Base-by-base conservation (phyloP, 2,797 vertebrate species). In the Sebastes kiyomatsui region DNA sequence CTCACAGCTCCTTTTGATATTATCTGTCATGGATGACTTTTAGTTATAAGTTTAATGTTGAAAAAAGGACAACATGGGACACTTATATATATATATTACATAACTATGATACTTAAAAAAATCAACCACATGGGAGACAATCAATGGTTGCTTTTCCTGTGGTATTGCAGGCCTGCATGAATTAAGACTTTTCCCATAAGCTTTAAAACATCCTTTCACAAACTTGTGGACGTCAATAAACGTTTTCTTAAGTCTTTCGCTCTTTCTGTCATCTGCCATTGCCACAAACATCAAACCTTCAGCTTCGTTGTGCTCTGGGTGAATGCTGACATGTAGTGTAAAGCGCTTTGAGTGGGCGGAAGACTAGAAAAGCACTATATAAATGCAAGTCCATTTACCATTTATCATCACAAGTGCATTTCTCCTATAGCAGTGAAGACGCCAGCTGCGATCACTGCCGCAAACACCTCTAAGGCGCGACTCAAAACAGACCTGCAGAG, bases 1-100 rank as follows among this genome's bases (percentile, higher is more conserved):
- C 74, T 79, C 72, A 70, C 56, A 64, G 59, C 52, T 82, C 13
- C 55, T 60, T 77, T 30, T 35, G 49, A 80, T 77, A 66, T 67
- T 11, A 66, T 64, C 58, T 66, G 56, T 38, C 72, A 61, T 28
- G 54, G 32, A 56, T 54, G 22, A 72, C 52, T 80, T 72, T 56
- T n/a, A 42, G 13, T 18, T 23, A 66, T 83, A 35, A 75, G 27
- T 77, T 65, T 49, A 32, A 56, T 66, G 33, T 71, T 2, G 5
- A 25, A 74, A 70, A 46, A 71, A 49, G 13, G 13, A 59, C 35
- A 54, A 33, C 62, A 67, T 0, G 5, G 56, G 71, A 23, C 54
- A 83, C 54, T 69, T 65, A 10, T 4, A 46, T 38, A 35, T 28
- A 6, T 25, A 7, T 33, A 46, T 49, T 23, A 66, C 2, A 42